Evolutionary conservation across 2,797 vertebrate species (phyloP), one percentile per base, ranked within the genome.

Genomic region (Gila robusta): DNA sequence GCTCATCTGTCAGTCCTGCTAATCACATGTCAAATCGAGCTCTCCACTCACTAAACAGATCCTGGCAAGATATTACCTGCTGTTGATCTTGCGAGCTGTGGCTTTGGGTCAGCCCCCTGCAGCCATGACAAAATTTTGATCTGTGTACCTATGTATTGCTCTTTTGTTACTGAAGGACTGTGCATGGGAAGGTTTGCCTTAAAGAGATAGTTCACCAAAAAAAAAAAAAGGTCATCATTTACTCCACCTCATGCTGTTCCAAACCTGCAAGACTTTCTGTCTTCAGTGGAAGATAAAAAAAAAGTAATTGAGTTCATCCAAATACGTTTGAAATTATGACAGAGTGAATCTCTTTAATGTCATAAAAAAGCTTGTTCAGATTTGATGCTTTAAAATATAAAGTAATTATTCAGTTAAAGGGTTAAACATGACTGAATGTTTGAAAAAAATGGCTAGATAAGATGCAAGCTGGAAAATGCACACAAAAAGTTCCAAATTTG

Each of bases 1-100:
- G 88, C 90, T 92, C 89, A 91, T 93, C 92, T 93, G 93, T 94
- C 92, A 93, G 88, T 76, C 88, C 84, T 52, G 81, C 76, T 94
- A 90, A 95, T 94, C 92, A 93, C 88, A 89, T 39, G 69, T 91
- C 86, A 91, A 73, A 82, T 37, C 82, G 37, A 64, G 81, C 44
- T 90, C 89, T 91, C 76, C 89, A 81, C 86, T 89, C 78, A 89
- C 87, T 52, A 81, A 90, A 81, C 78, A 81, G 85, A 88, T 88
- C 86, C 81, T 89, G 76, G 67, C 82, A 86, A 79, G 84, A 90
- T 88, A 91, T 93, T 89, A 94, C 91, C 92, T 93, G 91, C 90
- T 86, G 32, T 72, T 84, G 86, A 89, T 87, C 89, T 90, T 81
- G 76, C 82, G 69, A 39, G 56, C 74, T 85, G 83, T 52, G 37